Conservation (phyloP, 1,140 invertebrate genomes). For the Periplaneta americana region DNA sequence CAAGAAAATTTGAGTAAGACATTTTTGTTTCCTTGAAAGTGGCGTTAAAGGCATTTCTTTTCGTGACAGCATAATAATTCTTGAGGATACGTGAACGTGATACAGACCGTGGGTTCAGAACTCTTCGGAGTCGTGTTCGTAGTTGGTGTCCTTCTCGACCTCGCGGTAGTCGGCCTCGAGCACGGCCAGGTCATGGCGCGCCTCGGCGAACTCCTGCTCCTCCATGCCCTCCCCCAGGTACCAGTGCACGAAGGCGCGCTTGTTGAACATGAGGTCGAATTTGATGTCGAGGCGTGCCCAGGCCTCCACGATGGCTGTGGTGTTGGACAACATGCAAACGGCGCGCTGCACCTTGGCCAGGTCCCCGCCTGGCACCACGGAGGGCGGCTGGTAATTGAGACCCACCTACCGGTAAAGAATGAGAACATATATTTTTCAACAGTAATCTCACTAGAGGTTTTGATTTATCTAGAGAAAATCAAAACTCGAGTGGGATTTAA, state of each 20-base stretch:
- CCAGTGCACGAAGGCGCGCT: slow-evolving; percentile 53
- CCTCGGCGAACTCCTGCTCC: slow-evolving; percentile 61
- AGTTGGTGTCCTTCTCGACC: slow-evolving; percentile 40
- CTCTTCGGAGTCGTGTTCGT: slow-evolving; percentile 33
- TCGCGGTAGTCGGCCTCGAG: slow-evolving; percentile 53
- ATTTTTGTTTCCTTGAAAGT: too few species aligned
- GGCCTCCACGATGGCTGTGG: too few species aligned
- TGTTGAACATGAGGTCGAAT: slow-evolving; percentile 53
- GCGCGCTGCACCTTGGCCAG: slow-evolving; percentile 48
- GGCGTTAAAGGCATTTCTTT: too few species aligned
- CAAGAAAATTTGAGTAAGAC: too few species aligned
- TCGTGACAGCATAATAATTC: too few species aligned
- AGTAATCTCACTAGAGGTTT: too few species aligned
- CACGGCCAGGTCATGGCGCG: slow-evolving; percentile 55
- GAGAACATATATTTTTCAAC: too few species aligned
- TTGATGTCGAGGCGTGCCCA: slow-evolving; percentile 51
- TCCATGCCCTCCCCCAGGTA: slow-evolving; percentile 60
- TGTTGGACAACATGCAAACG: too few species aligned
- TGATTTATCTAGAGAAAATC: too few species aligned
- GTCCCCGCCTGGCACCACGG: slow-evolving; percentile 49
- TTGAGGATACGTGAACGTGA: too few species aligned
- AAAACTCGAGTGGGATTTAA: too few species aligned
- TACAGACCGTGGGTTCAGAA: not conserved
- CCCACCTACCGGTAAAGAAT: too few species aligned
- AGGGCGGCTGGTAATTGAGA: slow-evolving; percentile 53